phyloP scores from a whole-genome alignment of 2,797 vertebrate species.

The Eleutherodactylus coqui region DNA sequence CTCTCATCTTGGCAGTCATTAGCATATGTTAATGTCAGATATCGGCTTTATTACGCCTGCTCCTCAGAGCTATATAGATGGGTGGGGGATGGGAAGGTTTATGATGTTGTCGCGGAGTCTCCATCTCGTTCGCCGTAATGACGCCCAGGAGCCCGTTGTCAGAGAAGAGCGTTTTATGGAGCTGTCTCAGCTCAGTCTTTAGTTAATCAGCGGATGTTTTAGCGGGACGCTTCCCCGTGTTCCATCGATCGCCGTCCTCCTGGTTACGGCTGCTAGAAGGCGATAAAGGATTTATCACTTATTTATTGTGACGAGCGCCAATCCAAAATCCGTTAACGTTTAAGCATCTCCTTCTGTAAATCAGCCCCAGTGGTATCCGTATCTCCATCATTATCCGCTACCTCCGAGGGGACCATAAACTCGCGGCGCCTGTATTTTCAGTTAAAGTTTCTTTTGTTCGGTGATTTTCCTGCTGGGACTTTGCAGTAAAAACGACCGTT shows the following conservation, averaged over 20 bases:
- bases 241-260: conserved; percentile 24
- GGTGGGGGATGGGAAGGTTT: not conserved
- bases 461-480: conserved; percentile 36
- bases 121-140: not conserved
- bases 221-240: not conserved
- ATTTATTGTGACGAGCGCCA: conserved; percentile 33
- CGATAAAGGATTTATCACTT: conserved; percentile 39
- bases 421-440: not conserved
- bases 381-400: not conserved
- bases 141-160: not conserved
- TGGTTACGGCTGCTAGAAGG: conserved; percentile 29
- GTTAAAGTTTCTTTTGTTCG: not conserved
- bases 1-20: not conserved
- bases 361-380: not conserved
- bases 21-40: not conserved
- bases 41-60: not conserved
- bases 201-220: conserved; percentile 44
- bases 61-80: not conserved
- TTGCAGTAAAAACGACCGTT: not conserved
- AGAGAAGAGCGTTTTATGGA: conserved; percentile 21
- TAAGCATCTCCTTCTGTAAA: conserved; percentile 32
- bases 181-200: conserved; percentile 10
- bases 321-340: conserved; percentile 37
- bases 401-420: conserved; percentile 25
- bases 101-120: not conserved